Percentiles rank a stretch among this genome's conserved stretches.
These are phyloP conservation scores for Colistium nudipinnis DNA, from an alignment of 2,113 vertebrate species.

Conservation along the genomic window DNA sequence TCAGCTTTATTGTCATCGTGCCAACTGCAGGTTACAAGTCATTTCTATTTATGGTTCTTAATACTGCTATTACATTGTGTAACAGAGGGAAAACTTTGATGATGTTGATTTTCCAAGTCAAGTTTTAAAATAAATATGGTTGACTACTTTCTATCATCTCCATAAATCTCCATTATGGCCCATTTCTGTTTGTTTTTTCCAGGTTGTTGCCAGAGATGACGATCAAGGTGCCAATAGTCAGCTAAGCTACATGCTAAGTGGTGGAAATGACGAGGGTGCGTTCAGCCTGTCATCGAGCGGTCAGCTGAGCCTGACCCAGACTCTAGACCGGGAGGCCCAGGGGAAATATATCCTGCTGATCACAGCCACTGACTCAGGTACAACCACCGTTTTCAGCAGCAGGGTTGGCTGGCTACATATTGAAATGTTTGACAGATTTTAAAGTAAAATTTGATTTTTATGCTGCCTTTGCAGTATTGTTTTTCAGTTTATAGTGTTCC, in stretches of 20 bases:
- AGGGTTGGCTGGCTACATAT: neutral
- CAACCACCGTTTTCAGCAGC: neutral
- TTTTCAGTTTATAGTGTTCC: slow-evolving; percentile 20
- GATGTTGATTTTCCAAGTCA: neutral
- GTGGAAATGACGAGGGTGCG: slow-evolving; percentile 86
- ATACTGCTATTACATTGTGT: neutral
- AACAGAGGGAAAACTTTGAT: too few relatives aligned
- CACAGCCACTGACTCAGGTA: slow-evolving; percentile 93
- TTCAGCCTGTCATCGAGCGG: slow-evolving; percentile 89
- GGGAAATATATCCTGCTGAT: slow-evolving; percentile 86
- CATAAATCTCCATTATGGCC: neutral
- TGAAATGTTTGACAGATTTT: slow-evolving; percentile 24
- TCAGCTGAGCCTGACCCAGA: slow-evolving; percentile 87
- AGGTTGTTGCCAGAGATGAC: slow-evolving; percentile 96
- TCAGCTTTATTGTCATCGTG: too few relatives aligned
- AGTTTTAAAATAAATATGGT: too few relatives aligned
- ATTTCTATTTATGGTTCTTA: neutral
- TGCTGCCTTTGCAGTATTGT: neutral
- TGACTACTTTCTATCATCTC: slow-evolving; percentile 7
- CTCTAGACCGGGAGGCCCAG: slow-evolving; percentile 88
- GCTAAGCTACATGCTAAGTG: slow-evolving; percentile 86
- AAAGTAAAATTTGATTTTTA: slow-evolving; percentile 6
- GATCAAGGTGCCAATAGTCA: slow-evolving; percentile 90
- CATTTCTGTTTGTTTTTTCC: slow-evolving; percentile 14
- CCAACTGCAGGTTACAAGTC: too few relatives aligned